Evolutionary conservation across 2,888 invertebrate genomes (phyloP), one percentile per base, ranked within the genome.

Genomic region (Cosmopolites sordidus): DNA sequence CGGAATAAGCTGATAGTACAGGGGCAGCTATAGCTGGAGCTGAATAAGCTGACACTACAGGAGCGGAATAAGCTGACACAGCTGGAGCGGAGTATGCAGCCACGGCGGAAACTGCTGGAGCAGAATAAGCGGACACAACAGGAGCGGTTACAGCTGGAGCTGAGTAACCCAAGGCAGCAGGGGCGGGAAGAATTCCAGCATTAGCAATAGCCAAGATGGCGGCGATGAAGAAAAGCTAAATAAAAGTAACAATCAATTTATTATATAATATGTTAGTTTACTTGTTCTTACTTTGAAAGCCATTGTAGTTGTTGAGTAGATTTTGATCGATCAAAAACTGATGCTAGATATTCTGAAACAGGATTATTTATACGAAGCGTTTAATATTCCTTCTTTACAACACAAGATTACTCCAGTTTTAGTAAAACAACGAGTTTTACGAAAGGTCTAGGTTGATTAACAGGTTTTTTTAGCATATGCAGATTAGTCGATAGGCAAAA

Each of bases 121-220:
- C 60, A n/a, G 58, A 58, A 30, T 56, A 55, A 11, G 49, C 63
- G 59, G 66, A 63, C 16, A 66, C 64, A 11, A 66, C 65, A 33
- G 65, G 64, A 15, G 66, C 65, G 5, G 64, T 62, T 29, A 74
- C 74, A 58, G 75, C 77, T 17, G 76, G 69, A 38, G 69, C 65
- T 42, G 66, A 64, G 57, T 67, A 66, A 41, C 61, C 48, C 14
- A 65, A 62, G 41, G n/a, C n/a, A n/a, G n/a, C n/a, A n/a, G 63
- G 64, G 43, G 69, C 64, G 43, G 59, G 56, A 15, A 83, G 69
- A 62, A 78, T 68, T 59, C 84, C 84, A 48, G 83, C 83, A 66
- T 78, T 78, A 65, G 79, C 81, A 59, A 78, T 75, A 62, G 82
- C 79, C 71, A 81, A 76, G 63, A 77, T 74, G 69, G 82, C 77